phyloP scores from a whole-genome alignment of 2,888 invertebrate species.

The Herminia tarsipennalis region DNA sequence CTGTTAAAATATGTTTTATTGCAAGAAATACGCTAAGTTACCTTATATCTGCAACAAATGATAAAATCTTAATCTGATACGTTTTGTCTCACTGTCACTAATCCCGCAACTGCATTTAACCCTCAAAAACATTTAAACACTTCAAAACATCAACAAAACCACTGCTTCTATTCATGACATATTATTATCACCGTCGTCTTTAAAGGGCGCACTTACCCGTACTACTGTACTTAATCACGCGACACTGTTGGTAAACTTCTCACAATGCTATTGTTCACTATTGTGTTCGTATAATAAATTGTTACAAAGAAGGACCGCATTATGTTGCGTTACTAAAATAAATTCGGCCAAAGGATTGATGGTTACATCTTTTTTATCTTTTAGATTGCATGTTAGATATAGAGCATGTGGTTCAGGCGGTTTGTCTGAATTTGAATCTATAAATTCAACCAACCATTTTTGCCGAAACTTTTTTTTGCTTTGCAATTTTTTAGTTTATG shows the following conservation, averaged over 20 bases:
- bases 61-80: no score
- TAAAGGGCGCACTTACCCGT: conserved; percentile 66
- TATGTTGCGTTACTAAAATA: conserved; percentile 62
- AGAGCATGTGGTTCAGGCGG: conserved; percentile 17
- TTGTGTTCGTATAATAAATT: conserved; percentile 58
- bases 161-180: conserved; percentile 36
- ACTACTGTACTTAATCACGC: conserved; percentile 80
- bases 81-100: no score
- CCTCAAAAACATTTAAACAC: conserved; percentile 19
- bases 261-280: conserved; percentile 64
- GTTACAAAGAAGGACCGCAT: conserved; percentile 46
- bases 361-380: conserved; percentile 58
- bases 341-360: conserved; percentile 66
- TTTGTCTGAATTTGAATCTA: no score
- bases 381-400: conserved; percentile 33
- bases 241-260: conserved; percentile 80
- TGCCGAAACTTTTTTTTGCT: no score
- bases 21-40: no score
- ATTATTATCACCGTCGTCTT: conserved; percentile 38
- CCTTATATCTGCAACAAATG: no score
- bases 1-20: no score
- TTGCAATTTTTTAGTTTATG: no score
- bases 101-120: no score
- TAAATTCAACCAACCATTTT: no score
- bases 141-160: conserved; percentile 32